A percentile compares a stretch with the other conserved stretches of the same genome.
Evolutionary conservation across 2,113 vertebrate genomes (phyloP).

Genomic region (Hymenochirus boettgeri): DNA sequence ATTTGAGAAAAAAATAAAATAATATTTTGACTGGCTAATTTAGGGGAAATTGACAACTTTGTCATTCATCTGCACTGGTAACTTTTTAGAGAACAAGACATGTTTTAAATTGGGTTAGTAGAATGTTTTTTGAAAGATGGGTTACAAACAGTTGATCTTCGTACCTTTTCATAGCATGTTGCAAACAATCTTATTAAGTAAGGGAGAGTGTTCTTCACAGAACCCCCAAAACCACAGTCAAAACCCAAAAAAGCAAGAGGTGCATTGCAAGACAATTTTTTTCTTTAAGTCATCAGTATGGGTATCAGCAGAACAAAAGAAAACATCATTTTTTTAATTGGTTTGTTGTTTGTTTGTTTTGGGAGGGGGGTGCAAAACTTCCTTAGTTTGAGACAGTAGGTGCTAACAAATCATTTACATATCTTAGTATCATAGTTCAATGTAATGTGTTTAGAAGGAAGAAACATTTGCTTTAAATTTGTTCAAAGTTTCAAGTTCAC

Average conservation of each 20-base stretch:
- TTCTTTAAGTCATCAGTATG: conserved; percentile 95
- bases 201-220: conserved; percentile 89
- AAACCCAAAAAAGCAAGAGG: conserved; percentile 99
- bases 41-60: conserved; percentile 97
- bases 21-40: conserved; percentile 99
- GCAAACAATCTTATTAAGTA: conserved; percentile 83
- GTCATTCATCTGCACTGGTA: conserved; percentile 98
- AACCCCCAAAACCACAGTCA: conserved; percentile 88
- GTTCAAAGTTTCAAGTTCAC: conserved; percentile 77
- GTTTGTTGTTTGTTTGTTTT: no score
- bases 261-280: conserved; percentile 90
- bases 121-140: conserved; percentile 98
- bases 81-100: conserved; percentile 98
- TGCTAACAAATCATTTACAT: conserved; percentile 99
- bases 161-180: conserved; percentile 99
- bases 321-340: conserved; percentile 73
- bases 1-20: conserved; percentile 99
- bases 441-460: conserved; percentile 92
- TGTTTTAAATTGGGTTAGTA: conserved; percentile 96
- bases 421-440: conserved; percentile 99
- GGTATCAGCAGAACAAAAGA: conserved; percentile 88
- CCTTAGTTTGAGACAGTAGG: conserved; percentile 99
- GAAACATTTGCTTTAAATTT: conserved; percentile 95
- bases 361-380: conserved; percentile 76
- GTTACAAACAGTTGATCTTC: conserved; percentile 98